Base-by-base conservation (phyloP, 37 sponge, comb jelly and placozoan genomes). In the Beroe forskalii region DNA sequence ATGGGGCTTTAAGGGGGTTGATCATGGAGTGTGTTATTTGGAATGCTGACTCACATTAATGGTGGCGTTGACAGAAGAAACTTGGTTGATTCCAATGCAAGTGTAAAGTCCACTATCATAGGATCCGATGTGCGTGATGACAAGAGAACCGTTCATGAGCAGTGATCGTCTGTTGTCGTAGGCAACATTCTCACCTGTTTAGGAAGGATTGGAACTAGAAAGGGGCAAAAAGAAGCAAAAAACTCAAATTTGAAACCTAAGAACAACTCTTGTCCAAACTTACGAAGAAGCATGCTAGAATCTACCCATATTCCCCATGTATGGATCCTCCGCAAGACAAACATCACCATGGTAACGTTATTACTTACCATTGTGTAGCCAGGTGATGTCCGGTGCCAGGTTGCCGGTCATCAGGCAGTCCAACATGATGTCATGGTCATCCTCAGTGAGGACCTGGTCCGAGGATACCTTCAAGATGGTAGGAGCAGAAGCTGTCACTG, bases 341-440 rank as follows among this genome's bases (percentile, higher is more conserved):
- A n/a, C n/a, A n/a, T n/a, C n/a, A n/a, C n/a, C 55, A 48, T 48
- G 55, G 55, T 48, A 48, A 48, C 55, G 55, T n/a, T n/a, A n/a
- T n/a, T n/a, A 63, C 72, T 19, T 32, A 35, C 86, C 86, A 38
- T 80, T 80, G 55, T 80, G 86, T 43, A 44, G 30, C 86, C 86
- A 80, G 44, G 86, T 80, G 24, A 80, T 41, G 48, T 35, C 40
- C 27, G 86, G 86, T 23, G 86, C 86, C 28, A 80, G 86, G 86
- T 80, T 80, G 9, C 86, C 86, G 3, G 38, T 80, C 86, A 80
- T 80, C 86, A 44, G 86, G 27, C 86, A 80, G 27, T 80, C 86
- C 55, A 80, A 23, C 28, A 6, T 80, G 30, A 80, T 33, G 40
- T 44, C 86, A 44, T 80, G 86, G 35, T 80, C 86, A 44, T 12